Conservation (phyloP, 2,797 vertebrate species). For the Darevskia mixta region DNA sequence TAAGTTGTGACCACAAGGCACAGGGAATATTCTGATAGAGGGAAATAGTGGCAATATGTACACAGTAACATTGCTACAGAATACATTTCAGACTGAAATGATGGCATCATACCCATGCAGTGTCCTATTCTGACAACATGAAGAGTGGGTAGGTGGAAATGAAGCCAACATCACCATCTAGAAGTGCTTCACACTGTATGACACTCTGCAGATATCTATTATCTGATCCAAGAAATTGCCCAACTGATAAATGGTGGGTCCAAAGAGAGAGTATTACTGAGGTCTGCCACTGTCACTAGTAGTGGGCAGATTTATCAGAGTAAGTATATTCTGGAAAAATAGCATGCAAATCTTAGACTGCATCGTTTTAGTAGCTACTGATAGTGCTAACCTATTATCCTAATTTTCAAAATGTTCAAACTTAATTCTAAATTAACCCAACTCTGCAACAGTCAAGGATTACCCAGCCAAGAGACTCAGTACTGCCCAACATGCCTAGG, state of each 20-base stretch:
- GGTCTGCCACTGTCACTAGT: not conserved
- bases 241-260: not conserved
- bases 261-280: not conserved
- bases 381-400: not conserved
- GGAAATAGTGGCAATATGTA: not conserved
- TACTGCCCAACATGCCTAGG: not conserved
- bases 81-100: not conserved
- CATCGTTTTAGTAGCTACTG: not conserved
- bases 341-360: not conserved
- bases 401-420: not conserved
- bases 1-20: constrained; percentile 2
- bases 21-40: not conserved
- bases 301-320: not conserved
- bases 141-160: no score
- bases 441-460: not conserved
- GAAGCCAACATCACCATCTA: not conserved
- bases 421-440: not conserved
- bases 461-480: no score
- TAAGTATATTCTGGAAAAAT: not conserved
- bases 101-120: not conserved
- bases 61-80: not conserved
- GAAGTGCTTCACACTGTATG: not conserved
- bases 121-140: not conserved
- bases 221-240: not conserved
- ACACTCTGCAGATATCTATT: not conserved